Evolutionary conservation across 2,113 vertebrate genomes (phyloP), one percentile per base, ranked within the genome.

Genomic region (Brachirus orientalis): DNA sequence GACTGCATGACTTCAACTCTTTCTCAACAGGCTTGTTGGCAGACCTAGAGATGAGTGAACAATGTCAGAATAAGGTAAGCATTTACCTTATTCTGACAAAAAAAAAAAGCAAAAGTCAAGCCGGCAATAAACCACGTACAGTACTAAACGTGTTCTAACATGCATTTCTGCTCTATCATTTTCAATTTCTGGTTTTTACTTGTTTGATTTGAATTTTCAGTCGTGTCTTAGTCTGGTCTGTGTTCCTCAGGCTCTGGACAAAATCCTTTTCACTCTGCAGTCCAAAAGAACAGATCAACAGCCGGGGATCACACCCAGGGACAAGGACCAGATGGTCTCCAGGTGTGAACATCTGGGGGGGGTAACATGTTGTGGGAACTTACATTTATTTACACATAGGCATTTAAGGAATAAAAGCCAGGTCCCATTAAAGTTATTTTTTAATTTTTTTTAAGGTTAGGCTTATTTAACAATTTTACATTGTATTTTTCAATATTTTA

Each of bases 1-100:
- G 92, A 6, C 71, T 98, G 71, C 93, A 91, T 67, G 91, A 92
- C 67, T 85, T 97, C 22, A 80, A 76, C 79, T 90, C 85, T 60
- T 93, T 85, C 48, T 92, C 95, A 74, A 74, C 83, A 0, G 65
- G 88, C 58, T 92, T 94, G 71, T 84, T 92, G 7, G 81, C 89
- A 0, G 94, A 98, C 72, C 88, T 93, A 59, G 90, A 83, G 44
- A 90, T 88, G 67, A 93, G 77, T 69, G 94, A 95, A 75, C 90
- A 91, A 52, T 80, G 72, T 37, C 94, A 96, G 79, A 91, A 89
- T 54, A 90, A 93, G 37, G 96, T 97, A 46, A 28, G 28, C 28
- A 28, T 28, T 38, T 38, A 2, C 8, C 5, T 38, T 38, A 4
- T 10, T 38, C 2, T 10, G 37, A 38, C n/a, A n/a, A n/a, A n/a